These are phyloP conservation scores for Troides oblongomaculatus DNA, from an alignment of 2,888 invertebrate species.

Conservation along the genomic window DNA sequence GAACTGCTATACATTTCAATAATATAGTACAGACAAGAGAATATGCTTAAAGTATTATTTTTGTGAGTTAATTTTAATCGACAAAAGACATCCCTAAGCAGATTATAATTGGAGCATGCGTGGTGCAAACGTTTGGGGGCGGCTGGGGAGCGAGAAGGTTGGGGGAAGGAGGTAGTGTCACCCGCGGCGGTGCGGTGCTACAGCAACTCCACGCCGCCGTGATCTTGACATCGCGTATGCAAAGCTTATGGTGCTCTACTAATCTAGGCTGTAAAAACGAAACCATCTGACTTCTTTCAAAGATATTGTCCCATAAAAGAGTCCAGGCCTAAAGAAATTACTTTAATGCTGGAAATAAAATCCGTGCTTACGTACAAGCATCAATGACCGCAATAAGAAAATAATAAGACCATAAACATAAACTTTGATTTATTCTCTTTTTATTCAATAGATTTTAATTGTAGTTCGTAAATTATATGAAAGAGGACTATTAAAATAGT, in stretches of 20 bases:
- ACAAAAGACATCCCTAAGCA: constrained; percentile 76
- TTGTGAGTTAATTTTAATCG: constrained; percentile 53
- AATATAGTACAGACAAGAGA: background rate
- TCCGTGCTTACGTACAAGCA: constrained; percentile 16
- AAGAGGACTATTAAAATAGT: constrained; percentile 8
- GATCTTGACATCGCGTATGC: constrained; percentile 77
- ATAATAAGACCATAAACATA: constrained; percentile 21
- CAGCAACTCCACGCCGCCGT: constrained; percentile 56
- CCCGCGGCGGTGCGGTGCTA: constrained; percentile 57
- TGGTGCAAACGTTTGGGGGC: constrained; percentile 72
- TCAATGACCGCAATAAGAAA: constrained; percentile 23
- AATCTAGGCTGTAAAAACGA: constrained; percentile 41
- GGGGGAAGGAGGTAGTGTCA: constrained; percentile 39
- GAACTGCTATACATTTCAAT: background rate
- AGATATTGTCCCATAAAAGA: constrained; percentile 27
- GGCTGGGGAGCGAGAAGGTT: constrained; percentile 57
- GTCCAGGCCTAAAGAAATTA: constrained; percentile 24
- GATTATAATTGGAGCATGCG: constrained; percentile 81
- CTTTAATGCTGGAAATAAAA: constrained; percentile 21
- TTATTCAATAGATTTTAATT: constrained; percentile 7
- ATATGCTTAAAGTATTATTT: constrained; percentile 1
- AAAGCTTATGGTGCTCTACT: constrained; percentile 60
- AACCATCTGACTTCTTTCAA: constrained; percentile 17
- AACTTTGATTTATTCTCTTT: constrained; percentile 24
- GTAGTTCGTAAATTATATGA: constrained; percentile 2